Percentiles rank a stretch among this genome's conserved stretches.
Conservation (phyloP, 2,113 vertebrate species). For the Larimichthys crocea region DNA sequence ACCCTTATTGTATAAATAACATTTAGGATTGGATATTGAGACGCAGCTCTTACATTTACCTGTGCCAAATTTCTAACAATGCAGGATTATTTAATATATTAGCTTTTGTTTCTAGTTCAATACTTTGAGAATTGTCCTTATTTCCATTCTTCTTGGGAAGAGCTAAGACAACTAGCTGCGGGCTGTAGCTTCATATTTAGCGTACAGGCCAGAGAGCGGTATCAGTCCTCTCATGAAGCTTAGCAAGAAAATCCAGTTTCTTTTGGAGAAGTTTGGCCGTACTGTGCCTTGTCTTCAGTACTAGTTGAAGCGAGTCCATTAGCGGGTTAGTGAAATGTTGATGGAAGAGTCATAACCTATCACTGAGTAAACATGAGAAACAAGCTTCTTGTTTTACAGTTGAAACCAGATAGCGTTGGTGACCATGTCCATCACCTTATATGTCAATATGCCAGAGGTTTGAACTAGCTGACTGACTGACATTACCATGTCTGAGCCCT, state of each 20-base stretch:
- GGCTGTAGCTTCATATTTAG: too few species aligned
- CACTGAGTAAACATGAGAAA: neutral
- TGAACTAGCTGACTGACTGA: neutral
- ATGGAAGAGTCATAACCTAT: neutral
- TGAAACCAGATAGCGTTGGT: neutral
- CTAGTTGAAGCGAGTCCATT: neutral
- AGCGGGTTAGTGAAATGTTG: neutral
- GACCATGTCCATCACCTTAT: neutral
- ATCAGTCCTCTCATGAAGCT: neutral
- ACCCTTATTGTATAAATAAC: neutral
- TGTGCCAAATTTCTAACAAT: neutral
- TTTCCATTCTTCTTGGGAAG: neutral
- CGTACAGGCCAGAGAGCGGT: neutral
- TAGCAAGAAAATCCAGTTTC: too few species aligned
- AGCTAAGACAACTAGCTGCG: too few species aligned
- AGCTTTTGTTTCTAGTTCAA: neutral
- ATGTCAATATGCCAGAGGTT: neutral
- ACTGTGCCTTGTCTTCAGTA: neutral
- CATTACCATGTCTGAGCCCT: neutral
- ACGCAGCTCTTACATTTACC: neutral
- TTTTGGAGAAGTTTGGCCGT: neutral
- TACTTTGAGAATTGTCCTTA: neutral
- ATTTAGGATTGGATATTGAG: neutral
- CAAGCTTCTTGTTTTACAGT: neutral
- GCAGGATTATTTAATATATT: neutral